Evolutionary conservation across 2,797 vertebrate species (phyloP).

Genomic region (Coracias cyanogaster): DNA sequence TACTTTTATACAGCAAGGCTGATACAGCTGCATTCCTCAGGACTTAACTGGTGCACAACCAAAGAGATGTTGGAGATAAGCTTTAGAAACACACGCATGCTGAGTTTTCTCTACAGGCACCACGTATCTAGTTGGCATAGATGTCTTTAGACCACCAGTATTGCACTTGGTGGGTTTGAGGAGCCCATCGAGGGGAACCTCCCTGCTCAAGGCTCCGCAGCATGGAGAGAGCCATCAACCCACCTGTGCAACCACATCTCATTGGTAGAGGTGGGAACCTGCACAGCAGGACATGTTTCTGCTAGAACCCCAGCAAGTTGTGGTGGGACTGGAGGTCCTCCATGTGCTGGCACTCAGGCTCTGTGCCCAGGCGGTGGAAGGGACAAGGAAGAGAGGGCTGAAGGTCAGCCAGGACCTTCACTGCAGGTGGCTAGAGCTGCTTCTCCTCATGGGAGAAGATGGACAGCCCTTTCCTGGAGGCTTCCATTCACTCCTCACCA

Average conservation of each 20-base stretch:
- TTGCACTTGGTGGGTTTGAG: neutral
- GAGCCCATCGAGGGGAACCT: fast-evolving
- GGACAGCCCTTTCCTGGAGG: neutral
- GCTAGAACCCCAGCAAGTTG: neutral
- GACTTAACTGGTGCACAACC: neutral
- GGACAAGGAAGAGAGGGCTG: neutral
- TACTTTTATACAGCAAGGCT: neutral
- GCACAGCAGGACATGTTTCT: neutral
- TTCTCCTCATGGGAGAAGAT: neutral
- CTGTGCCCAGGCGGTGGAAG: neutral
- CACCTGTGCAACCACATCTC: neutral
- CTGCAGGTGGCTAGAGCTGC: neutral
- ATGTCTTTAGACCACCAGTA: neutral
- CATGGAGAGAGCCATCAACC: fast-evolving
- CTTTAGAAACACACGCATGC: neutral
- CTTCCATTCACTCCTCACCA: neutral
- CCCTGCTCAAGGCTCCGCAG: neutral
- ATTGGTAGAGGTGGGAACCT: neutral
- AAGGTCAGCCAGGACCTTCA: neutral
- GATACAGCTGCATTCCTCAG: neutral
- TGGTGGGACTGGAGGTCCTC: neutral
- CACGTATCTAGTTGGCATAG: neutral
- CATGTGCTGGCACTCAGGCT: fast-evolving
- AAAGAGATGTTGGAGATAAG: neutral
- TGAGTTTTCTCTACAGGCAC: neutral